Base-by-base conservation (phyloP, 2,797 vertebrate genomes). In the Graptemys geographica region DNA sequence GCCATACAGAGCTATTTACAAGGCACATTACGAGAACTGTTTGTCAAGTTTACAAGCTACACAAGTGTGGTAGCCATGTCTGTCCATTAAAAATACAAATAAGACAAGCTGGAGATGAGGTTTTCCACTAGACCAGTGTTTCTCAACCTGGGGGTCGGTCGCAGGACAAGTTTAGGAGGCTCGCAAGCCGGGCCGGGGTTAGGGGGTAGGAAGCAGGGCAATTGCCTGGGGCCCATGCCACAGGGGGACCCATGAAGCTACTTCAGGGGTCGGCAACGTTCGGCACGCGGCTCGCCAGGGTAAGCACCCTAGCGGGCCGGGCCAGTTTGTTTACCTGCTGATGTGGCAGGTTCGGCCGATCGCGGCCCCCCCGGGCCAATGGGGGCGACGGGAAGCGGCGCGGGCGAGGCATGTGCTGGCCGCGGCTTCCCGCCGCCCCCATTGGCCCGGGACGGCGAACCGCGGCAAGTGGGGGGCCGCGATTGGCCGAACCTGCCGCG, bases 1-100 rank as follows among this genome's bases (percentile, higher is more conserved):
- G 87, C 79, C 83, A 56, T 57, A 79, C 47, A 86, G 90, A 88
- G 69, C 83, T 79, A 87, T 62, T 89, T 93, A 95, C 92, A 94
- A 88, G 90, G 87, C 89, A 65, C 0, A 0, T 82, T 79, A 88
- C 1, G 18, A 90, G 86, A 94, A 84, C 55, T 56, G 88, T 16
- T 91, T 81, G 52, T 93, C 93, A 94, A 72, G 86, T 49, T 92
- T 28, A 90, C 12, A 59, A 84, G 84, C 72, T 47, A 79, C 44
- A 28, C 78, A 91, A 44, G 78, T 55, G 80, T 76, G 44, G 93
- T 0, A 90, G 41, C 21, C 3, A 0, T 10, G 62, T 87, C 84
- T 85, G 79, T n/a, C 37, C 81, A 91, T 87, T 86, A 91, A 91
- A 94, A 82, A 8, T 3, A 21, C 82, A 81, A 79, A 84, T 23